Percentiles rank a stretch among this genome's conserved stretches.
Evolutionary conservation across 2,888 invertebrate species (phyloP).

Genomic region (Chamaedrilus cognettii): DNA sequence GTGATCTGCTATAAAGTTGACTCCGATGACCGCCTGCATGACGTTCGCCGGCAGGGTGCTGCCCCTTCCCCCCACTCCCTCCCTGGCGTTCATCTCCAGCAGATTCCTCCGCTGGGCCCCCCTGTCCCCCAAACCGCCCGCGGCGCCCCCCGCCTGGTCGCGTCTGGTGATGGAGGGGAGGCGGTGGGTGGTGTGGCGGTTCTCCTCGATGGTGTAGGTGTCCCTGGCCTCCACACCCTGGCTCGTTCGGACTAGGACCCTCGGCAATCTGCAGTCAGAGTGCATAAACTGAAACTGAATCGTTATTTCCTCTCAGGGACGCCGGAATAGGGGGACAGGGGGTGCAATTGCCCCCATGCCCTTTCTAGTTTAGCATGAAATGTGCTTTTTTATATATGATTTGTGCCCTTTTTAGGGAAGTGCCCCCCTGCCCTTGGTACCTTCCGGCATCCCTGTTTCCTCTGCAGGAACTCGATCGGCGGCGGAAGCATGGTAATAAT

Average conservation of each 20-base stretch:
- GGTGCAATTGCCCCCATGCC: too few species aligned
- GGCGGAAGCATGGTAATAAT: too few species aligned
- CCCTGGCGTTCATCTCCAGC: neutral
- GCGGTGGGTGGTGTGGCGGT: neutral
- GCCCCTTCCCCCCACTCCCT: neutral
- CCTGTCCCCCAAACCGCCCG: constrained; percentile 29
- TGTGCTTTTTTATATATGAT: too few species aligned
- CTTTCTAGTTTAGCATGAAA: too few species aligned
- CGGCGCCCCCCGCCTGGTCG: constrained; percentile 68
- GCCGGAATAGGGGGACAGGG: too few species aligned
- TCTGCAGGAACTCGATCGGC: too few species aligned
- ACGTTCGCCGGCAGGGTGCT: constrained; percentile 27
- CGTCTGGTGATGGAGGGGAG: constrained; percentile 88
- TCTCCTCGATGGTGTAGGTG: constrained; percentile 14
- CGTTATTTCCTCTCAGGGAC: too few species aligned
- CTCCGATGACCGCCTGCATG: constrained; percentile 37
- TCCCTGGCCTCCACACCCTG: constrained; percentile 36
- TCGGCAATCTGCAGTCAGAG: constrained; percentile 24
- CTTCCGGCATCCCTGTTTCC: too few species aligned
- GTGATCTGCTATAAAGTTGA: constrained; percentile 39
- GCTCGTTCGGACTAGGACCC: constrained; percentile 34
- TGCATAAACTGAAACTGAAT: too few species aligned
- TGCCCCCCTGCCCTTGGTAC: too few species aligned
- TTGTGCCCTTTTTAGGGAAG: too few species aligned
- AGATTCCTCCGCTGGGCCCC: constrained; percentile 1